A percentile compares a stretch with the other conserved stretches of the same genome.
Evolutionary conservation across 2,113 vertebrate genomes (phyloP).

Genomic region (Tylochromis polylepis): DNA sequence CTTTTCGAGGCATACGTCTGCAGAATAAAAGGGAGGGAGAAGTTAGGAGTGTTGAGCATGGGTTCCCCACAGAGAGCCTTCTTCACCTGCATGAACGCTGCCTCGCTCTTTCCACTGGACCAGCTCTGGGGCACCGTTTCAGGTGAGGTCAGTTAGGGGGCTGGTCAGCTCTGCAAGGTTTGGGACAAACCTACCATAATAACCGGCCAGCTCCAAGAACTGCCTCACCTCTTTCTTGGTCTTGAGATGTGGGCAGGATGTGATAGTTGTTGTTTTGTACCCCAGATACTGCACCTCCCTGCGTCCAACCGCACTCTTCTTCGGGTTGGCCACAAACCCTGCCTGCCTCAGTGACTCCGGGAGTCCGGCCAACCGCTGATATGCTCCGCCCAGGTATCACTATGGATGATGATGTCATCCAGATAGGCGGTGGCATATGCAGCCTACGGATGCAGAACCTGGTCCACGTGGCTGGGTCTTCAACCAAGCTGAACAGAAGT

Average conservation of each 20-base stretch:
- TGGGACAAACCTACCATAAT: no score
- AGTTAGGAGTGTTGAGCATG: not conserved
- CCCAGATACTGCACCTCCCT: not conserved
- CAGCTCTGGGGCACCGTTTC: not conserved
- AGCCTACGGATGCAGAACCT: not conserved
- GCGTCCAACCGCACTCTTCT: not conserved
- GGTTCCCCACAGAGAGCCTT: not conserved
- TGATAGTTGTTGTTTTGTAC: not conserved
- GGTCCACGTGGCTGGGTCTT: not conserved
- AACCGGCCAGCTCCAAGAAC: no score
- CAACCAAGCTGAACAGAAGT: fast-evolving
- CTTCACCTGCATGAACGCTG: not conserved
- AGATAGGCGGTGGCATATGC: not conserved
- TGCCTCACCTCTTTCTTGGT: not conserved
- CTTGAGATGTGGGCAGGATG: not conserved
- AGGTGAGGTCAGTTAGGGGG: not conserved
- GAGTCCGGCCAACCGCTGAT: not conserved
- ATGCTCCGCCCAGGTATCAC: not conserved
- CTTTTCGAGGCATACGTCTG: not conserved
- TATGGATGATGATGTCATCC: not conserved
- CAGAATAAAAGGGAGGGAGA: no score
- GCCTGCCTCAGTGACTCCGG: no score
- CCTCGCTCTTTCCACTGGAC: fast-evolving
- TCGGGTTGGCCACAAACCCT: not conserved
- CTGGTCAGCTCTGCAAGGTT: not conserved